Evolutionary conservation across 1,140 invertebrate genomes (phyloP).

Genomic region (Drosophila serrata): DNA sequence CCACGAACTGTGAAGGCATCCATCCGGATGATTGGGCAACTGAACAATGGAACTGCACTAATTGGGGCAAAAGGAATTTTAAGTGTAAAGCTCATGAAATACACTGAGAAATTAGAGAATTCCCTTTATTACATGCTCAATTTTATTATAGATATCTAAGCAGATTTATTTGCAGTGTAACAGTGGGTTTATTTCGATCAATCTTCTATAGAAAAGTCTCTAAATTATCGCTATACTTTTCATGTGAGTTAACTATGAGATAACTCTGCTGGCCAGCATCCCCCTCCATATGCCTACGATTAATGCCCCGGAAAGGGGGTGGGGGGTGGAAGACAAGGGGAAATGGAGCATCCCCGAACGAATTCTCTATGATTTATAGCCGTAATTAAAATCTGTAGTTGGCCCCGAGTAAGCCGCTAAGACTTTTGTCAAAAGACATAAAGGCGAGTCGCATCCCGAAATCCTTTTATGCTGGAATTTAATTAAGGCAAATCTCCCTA

Average conservation of each 20-base stretch:
- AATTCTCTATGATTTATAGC: slow-evolving; percentile 71
- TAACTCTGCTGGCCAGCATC: neutral
- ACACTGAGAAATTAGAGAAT: slow-evolving; percentile 2
- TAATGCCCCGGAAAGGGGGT: neutral
- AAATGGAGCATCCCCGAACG: slow-evolving; percentile 7
- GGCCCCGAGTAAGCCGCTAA: slow-evolving; percentile 66
- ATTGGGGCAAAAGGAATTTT: slow-evolving; percentile 23
- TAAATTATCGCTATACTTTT: neutral
- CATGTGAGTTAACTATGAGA: slow-evolving; percentile 6
- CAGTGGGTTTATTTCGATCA: neutral
- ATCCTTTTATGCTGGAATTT: slow-evolving; percentile 79
- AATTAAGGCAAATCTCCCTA: slow-evolving; percentile 78
- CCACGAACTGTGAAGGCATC: slow-evolving; percentile 34
- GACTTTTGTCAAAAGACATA: slow-evolving; percentile 78
- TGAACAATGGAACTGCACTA: slow-evolving; percentile 52
- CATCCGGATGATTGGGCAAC: slow-evolving; percentile 22
- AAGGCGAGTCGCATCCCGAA: slow-evolving; percentile 43
- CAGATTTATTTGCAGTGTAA: neutral
- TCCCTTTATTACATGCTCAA: too few species aligned
- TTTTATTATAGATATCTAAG: neutral
- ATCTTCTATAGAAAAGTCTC: neutral
- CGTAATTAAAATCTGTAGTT: slow-evolving; percentile 75
- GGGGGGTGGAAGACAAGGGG: neutral
- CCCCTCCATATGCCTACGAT: slow-evolving; percentile 10
- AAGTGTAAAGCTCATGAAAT: neutral